phyloP scores from a whole-genome alignment of 2,113 vertebrate species.

The Chauna torquata region DNA sequence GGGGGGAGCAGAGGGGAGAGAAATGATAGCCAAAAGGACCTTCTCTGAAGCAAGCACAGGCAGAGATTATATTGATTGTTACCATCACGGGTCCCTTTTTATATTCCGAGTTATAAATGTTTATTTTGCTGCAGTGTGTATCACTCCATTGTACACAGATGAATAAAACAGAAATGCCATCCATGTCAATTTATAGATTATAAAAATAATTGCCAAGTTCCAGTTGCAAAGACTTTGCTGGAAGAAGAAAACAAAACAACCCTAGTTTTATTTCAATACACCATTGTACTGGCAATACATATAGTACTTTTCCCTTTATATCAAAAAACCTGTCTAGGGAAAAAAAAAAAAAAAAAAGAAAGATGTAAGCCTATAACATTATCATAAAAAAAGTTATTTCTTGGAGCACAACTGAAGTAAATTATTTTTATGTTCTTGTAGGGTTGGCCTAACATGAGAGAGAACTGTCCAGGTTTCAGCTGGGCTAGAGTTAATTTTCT shows the following conservation, averaged over 20 bases:
- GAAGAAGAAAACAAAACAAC: neutral
- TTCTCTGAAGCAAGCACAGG: accelerated
- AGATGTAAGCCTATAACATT: neutral
- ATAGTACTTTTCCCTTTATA: neutral
- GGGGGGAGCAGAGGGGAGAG: neutral
- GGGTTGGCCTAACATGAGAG: neutral
- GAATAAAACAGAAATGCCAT: neutral
- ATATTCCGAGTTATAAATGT: neutral
- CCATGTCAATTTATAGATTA: neutral
- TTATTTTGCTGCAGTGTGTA: neutral
- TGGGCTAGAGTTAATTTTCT: too few species aligned
- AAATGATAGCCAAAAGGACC: neutral
- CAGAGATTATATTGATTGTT: neutral
- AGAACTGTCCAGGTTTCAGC: neutral
- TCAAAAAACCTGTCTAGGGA: neutral
- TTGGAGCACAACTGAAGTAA: neutral
- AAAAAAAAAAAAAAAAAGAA: neutral
- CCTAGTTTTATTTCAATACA: neutral
- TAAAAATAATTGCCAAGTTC: neutral
- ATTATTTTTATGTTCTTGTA: neutral
- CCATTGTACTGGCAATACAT: neutral
- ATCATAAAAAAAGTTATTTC: neutral
- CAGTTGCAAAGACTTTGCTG: neutral
- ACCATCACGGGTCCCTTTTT: neutral
- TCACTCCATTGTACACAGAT: neutral